Conservation (phyloP, 2,888 invertebrate species). For the Diadegma fenestrale region DNA sequence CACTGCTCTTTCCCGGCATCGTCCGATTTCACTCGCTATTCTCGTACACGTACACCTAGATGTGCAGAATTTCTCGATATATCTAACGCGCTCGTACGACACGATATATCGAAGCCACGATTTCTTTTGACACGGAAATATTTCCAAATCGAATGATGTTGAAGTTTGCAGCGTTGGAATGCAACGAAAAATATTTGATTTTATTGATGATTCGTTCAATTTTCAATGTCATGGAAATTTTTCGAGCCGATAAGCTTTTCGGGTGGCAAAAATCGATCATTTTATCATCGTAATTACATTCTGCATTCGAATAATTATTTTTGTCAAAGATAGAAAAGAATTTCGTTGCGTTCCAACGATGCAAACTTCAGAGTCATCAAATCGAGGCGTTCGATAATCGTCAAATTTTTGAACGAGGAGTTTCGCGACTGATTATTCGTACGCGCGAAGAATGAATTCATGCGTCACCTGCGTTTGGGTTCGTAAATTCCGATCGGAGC, state of each 20-base stretch:
- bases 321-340: too few relatives aligned
- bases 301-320: too few relatives aligned
- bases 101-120: constrained; percentile 36
- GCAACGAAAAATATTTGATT: too few relatives aligned
- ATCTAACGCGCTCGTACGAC: constrained; percentile 7
- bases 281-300: too few relatives aligned
- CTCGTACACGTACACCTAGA: background rate
- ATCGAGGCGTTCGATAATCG: background rate
- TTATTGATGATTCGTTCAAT: too few relatives aligned
- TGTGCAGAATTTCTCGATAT: background rate
- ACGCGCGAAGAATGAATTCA: background rate
- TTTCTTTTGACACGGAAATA: too few relatives aligned
- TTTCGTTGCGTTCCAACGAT: too few relatives aligned
- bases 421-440: background rate
- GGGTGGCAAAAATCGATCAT: constrained; percentile 51
- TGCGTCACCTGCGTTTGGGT: background rate
- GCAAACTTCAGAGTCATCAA: too few relatives aligned
- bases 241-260: too few relatives aligned
- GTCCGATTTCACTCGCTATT: constrained; percentile 38
- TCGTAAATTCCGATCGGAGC: constrained; percentile 9
- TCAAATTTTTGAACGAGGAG: background rate
- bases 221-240: too few relatives aligned
- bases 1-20: constrained; percentile 5
- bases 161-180: too few relatives aligned
- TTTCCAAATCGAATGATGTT: too few relatives aligned